Conservation (phyloP, 2,113 vertebrate genomes). For the Typhlomys cinereus region DNA sequence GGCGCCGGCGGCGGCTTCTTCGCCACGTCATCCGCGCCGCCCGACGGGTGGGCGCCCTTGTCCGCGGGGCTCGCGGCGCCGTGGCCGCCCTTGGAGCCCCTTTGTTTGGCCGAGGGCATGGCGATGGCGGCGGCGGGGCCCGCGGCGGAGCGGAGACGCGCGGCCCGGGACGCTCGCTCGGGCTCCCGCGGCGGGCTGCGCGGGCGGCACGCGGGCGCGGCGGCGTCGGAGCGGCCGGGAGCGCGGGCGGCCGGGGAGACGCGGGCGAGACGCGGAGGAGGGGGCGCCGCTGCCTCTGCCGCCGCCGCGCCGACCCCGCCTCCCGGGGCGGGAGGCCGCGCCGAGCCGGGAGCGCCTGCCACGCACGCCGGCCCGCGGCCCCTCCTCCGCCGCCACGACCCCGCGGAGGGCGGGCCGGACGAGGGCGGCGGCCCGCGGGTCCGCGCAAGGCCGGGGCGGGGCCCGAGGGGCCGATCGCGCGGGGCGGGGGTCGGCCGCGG, state of each 20-base stretch:
- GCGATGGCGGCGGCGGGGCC: slow-evolving; percentile 41
- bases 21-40: slow-evolving; percentile 81
- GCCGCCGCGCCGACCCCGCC: slow-evolving; percentile 72
- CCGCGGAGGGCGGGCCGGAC: background rate
- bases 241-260: slow-evolving; percentile 40
- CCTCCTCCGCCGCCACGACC: slow-evolving; percentile 60
- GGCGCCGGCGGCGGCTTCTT: slow-evolving; percentile 76
- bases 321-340: slow-evolving; percentile 61
- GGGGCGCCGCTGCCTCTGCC: slow-evolving; percentile 24
- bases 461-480: fast-evolving
- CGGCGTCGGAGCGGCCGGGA: slow-evolving; percentile 67
- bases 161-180: slow-evolving; percentile 55
- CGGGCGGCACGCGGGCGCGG: slow-evolving; percentile 16
- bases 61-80: slow-evolving; percentile 74
- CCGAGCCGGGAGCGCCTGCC: slow-evolving; percentile 62
- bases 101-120: slow-evolving; percentile 81
- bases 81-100: slow-evolving; percentile 80
- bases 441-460: background rate
- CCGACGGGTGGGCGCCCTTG: slow-evolving; percentile 78
- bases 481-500: background rate
- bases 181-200: slow-evolving; percentile 3
- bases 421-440: background rate
- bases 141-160: slow-evolving; percentile 39
- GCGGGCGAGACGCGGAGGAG: background rate
- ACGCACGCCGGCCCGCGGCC: slow-evolving; percentile 68